phyloP scores from a whole-genome alignment of 2,797 vertebrate genomes.

The Tympanoctomys barrerae region DNA sequence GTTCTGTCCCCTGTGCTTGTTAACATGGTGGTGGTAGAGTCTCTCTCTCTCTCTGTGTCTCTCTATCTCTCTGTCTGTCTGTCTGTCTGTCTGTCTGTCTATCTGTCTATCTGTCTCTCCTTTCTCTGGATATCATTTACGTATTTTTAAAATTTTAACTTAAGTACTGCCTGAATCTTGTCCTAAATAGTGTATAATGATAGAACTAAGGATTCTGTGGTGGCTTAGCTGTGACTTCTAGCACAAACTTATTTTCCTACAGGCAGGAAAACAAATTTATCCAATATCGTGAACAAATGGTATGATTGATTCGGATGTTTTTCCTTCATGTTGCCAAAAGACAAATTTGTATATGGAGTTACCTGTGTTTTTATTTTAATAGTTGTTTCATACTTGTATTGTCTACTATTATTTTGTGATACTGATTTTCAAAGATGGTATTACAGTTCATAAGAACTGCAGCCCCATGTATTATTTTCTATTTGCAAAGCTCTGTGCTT shows the following conservation, averaged over 20 bases:
- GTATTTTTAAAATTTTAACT: neutral
- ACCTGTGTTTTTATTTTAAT: neutral
- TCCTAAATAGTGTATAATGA: conserved; percentile 8
- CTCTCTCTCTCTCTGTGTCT: neutral
- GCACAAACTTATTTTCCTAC: neutral
- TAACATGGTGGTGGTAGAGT: neutral
- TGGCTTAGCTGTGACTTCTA: conserved; percentile 14
- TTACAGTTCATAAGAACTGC: neutral
- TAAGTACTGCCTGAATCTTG: conserved; percentile 10
- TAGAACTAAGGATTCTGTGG: conserved; percentile 28
- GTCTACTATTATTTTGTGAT: neutral
- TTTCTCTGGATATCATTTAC: neutral
- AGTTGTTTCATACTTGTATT: neutral
- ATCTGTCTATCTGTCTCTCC: neutral
- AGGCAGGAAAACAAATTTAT: conserved; percentile 1
- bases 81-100: neutral
- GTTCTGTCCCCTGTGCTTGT: neutral
- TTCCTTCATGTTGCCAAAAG: neutral
- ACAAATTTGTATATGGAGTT: neutral
- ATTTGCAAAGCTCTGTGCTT: neutral
- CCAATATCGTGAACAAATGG: neutral
- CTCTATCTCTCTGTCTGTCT: too few species aligned
- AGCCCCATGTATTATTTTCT: neutral
- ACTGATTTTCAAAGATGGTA: conserved; percentile 20
- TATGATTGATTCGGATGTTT: neutral